Conservation (phyloP, 2,797 vertebrate genomes). For the Menidia menidia region DNA sequence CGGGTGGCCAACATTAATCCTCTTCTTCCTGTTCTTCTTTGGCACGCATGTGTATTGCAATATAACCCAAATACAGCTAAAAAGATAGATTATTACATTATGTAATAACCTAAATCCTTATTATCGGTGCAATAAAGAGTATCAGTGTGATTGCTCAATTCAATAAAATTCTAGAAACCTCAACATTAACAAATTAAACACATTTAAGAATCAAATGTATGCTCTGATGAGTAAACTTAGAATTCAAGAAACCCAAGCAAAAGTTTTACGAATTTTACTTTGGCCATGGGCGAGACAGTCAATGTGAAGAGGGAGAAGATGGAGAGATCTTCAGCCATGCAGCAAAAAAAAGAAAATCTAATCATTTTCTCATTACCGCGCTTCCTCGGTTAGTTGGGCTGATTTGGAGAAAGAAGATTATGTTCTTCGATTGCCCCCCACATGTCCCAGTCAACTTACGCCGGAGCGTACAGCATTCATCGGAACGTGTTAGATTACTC, state of each 20-base stretch:
- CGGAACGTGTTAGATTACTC: constrained; percentile 41
- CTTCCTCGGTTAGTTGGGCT: constrained; percentile 66
- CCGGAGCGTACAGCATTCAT: neutral
- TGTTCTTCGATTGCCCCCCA: constrained; percentile 51
- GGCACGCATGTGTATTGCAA: neutral
- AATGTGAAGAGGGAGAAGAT: constrained; percentile 18
- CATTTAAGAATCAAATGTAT: no score
- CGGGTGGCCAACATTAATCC: constrained; percentile 3
- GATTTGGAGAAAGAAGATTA: constrained; percentile 69
- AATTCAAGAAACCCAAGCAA: constrained; percentile 31
- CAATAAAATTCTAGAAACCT: no score
- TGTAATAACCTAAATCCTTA: neutral
- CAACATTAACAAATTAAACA: no score
- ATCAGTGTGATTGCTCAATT: neutral
- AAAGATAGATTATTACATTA: neutral
- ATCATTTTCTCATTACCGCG: constrained; percentile 71
- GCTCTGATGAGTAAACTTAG: no score
- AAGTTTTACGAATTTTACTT: constrained; percentile 42
- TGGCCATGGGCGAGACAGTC: constrained; percentile 16
- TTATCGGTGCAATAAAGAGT: neutral
- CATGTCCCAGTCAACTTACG: constrained; percentile 38
- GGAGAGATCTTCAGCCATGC: constrained; percentile 40
- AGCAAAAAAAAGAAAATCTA: constrained; percentile 65
- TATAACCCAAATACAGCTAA: neutral
- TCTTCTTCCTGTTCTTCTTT: neutral